Percentiles rank a stretch among this genome's conserved stretches.
phyloP scores from a whole-genome alignment of 1,140 invertebrate genomes.

The Drosophila leontia region DNA sequence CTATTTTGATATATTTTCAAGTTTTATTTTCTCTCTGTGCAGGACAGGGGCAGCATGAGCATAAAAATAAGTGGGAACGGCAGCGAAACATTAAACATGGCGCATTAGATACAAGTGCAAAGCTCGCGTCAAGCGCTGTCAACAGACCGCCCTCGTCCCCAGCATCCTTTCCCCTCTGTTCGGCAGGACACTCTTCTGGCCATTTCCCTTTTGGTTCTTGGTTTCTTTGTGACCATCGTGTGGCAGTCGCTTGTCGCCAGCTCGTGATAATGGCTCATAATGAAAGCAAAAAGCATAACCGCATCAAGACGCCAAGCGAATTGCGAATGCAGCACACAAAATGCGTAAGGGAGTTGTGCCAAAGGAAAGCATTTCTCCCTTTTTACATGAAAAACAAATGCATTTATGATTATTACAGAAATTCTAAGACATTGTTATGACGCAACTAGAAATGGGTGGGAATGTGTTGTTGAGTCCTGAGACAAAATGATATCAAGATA shows the following conservation, averaged over 20 bases:
- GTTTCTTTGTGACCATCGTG: conserved; percentile 27
- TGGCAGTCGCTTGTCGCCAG: conserved; percentile 72
- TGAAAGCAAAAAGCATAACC: conserved; percentile 71
- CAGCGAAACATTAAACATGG: conserved; percentile 68
- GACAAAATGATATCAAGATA: conserved; percentile 3
- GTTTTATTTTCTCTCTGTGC: background rate
- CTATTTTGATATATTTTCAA: background rate
- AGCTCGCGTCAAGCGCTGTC: conserved; percentile 54
- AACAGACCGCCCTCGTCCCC: conserved; percentile 7
- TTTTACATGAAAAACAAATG: conserved; percentile 42
- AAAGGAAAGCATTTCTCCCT: conserved; percentile 8
- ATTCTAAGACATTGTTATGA: conserved; percentile 17
- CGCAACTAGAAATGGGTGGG: background rate
- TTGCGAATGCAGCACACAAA: conserved; percentile 41
- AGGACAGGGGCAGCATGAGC: conserved; percentile 13
- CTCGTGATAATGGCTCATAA: conserved; percentile 82
- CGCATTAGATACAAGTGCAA: conserved; percentile 78
- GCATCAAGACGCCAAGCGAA: conserved; percentile 59
- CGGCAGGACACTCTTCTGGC: conserved; percentile 29
- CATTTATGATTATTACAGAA: conserved; percentile 49
- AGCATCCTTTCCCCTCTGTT: background rate
- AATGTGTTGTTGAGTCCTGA: background rate
- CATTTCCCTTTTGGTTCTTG: conserved; percentile 19
- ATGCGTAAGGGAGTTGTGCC: conserved; percentile 28
- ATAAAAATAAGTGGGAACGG: conserved; percentile 26